Conservation (phyloP, 1,140 invertebrate species). For the Panagrolaimus sp. region DNA sequence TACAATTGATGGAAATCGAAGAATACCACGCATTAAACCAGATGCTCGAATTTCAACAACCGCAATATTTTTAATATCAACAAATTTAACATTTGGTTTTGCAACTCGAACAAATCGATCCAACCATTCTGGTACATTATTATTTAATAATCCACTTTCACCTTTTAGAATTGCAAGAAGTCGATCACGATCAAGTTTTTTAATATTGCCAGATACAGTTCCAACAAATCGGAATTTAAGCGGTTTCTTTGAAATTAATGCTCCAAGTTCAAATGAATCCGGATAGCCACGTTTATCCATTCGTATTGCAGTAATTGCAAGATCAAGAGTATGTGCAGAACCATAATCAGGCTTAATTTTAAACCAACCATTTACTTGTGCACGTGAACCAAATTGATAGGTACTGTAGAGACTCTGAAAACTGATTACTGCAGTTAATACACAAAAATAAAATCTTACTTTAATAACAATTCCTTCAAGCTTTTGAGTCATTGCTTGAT, state of each 20-base stretch:
- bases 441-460: not conserved
- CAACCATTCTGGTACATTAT: conserved; percentile 25
- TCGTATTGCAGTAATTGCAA: conserved; percentile 41
- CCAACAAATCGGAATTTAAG: conserved; percentile 38
- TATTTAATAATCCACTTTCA: not conserved
- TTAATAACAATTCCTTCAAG: conserved; percentile 44
- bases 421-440: no score
- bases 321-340: conserved; percentile 29
- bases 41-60: conserved; percentile 45
- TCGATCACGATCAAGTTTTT: conserved; percentile 17
- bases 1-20: conserved; percentile 41
- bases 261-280: not conserved
- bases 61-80: conserved; percentile 19
- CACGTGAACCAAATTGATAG: conserved; percentile 2
- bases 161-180: conserved; percentile 22
- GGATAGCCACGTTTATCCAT: conserved; percentile 21
- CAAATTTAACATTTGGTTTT: conserved; percentile 23
- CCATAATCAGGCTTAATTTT: conserved; percentile 48
- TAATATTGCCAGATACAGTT: not conserved
- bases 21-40: conserved; percentile 35
- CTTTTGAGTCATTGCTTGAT: conserved; percentile 13
- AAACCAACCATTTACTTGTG: conserved; percentile 34
- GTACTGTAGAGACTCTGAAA: not conserved
- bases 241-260: conserved; percentile 19
- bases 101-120: not conserved